Conservation (phyloP, 1,140 invertebrate genomes). For the Hormaphis cornu region DNA sequence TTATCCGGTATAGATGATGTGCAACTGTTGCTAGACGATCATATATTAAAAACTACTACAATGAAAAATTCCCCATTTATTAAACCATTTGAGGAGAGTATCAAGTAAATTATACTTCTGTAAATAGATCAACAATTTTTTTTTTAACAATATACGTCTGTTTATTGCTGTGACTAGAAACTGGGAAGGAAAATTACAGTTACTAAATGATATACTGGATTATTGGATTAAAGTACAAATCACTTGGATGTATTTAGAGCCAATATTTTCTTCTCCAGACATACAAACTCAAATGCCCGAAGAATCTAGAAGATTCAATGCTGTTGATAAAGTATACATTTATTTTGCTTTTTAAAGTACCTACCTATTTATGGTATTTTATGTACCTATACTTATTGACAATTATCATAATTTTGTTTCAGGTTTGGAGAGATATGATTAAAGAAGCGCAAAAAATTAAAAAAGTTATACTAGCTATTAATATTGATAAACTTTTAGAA, state of each 20-base stretch:
- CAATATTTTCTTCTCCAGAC: slow-evolving; percentile 94
- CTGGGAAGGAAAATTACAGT: slow-evolving; percentile 68
- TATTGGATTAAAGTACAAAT: slow-evolving; percentile 93
- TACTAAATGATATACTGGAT: slow-evolving; percentile 85
- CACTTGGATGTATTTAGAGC: slow-evolving; percentile 95
- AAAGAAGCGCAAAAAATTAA: slow-evolving; percentile 67
- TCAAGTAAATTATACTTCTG: slow-evolving; percentile 51
- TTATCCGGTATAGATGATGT: slow-evolving; percentile 88
- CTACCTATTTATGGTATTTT: too few relatives aligned
- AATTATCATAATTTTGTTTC: slow-evolving; percentile 6
- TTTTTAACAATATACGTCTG: background rate
- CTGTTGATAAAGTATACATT: slow-evolving; percentile 70
- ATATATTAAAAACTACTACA: slow-evolving; percentile 92
- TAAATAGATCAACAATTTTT: too few relatives aligned
- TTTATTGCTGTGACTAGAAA: slow-evolving; percentile 44
- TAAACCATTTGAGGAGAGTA: slow-evolving; percentile 80
- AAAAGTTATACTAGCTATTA: slow-evolving; percentile 72
- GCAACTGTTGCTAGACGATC: slow-evolving; percentile 89
- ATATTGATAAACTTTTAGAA: slow-evolving; percentile 89
- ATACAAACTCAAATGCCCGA: slow-evolving; percentile 87
- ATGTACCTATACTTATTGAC: too few relatives aligned
- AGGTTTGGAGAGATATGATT: slow-evolving; percentile 91
- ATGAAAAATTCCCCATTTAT: slow-evolving; percentile 97
- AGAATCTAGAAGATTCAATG: slow-evolving; percentile 78
- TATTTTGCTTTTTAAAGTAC: background rate